These are phyloP conservation scores for Kradibia gibbosae DNA, from an alignment of 1,140 invertebrate genomes.

Conservation along the genomic window DNA sequence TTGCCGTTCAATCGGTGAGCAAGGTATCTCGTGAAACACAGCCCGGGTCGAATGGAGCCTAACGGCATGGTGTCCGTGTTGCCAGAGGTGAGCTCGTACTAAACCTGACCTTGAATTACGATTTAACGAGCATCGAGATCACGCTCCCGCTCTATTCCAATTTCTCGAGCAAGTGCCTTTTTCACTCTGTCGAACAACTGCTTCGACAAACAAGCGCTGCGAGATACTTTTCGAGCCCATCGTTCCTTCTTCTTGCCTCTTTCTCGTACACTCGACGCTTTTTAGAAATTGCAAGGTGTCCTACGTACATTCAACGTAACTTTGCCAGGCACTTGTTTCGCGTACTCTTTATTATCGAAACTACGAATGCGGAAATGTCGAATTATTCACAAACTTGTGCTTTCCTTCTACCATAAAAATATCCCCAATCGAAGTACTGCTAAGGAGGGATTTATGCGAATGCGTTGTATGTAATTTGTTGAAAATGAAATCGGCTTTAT, in stretches of 20 bases:
- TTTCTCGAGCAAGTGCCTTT: slow-evolving; percentile 21
- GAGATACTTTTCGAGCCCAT: background rate
- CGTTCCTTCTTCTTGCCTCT: background rate
- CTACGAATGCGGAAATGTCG: background rate
- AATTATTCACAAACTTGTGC: too few species aligned
- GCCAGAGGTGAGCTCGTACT: background rate
- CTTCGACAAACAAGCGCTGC: slow-evolving; percentile 9
- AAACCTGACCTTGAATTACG: slow-evolving; percentile 39
- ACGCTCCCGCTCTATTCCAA: slow-evolving; percentile 11
- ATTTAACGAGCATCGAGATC: slow-evolving; percentile 20
- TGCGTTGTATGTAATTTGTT: too few species aligned
- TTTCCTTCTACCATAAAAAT: too few species aligned
- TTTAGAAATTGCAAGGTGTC: background rate
- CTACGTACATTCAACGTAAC: background rate
- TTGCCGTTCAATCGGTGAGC: too few species aligned
- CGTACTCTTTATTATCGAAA: background rate
- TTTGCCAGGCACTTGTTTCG: background rate
- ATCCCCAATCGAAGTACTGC: too few species aligned
- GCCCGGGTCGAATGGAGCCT: background rate
- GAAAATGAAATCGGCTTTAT: too few species aligned
- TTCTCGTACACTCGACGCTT: background rate
- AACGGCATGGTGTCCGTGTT: background rate
- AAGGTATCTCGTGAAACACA: background rate
- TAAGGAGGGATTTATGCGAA: too few species aligned
- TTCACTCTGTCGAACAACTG: slow-evolving; percentile 6